Conservation (phyloP, 2,888 invertebrate species). For the Thyatira batis region DNA sequence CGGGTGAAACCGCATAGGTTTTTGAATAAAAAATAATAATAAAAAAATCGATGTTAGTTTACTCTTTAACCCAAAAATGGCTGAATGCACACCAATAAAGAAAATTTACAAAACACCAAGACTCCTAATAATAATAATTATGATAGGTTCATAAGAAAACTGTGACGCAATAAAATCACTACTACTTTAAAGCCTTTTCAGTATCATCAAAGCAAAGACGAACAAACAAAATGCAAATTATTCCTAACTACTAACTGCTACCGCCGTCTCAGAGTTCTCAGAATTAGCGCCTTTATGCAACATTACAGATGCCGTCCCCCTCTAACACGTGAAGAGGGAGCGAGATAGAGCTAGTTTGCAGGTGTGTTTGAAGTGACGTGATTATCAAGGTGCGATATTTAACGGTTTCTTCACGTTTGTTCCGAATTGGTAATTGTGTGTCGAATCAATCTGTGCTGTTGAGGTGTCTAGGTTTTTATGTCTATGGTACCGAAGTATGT, state of each 20-base stretch:
- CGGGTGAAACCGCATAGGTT: too few relatives aligned
- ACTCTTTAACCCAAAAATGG: too few relatives aligned
- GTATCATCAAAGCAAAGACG: conserved; percentile 5
- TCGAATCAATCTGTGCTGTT: background rate
- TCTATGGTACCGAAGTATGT: too few relatives aligned
- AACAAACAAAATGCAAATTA: conserved; percentile 23
- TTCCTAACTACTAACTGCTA: conserved; percentile 16
- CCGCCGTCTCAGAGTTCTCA: conserved; percentile 42
- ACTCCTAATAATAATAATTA: too few relatives aligned
- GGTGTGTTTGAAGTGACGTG: conserved; percentile 47
- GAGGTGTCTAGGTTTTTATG: background rate
- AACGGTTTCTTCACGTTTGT: conserved; percentile 46
- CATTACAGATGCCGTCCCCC: conserved; percentile 31
- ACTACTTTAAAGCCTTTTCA: conserved; percentile 8
- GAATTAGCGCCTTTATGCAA: conserved; percentile 60
- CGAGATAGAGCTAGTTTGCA: conserved; percentile 38
- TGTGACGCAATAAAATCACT: background rate
- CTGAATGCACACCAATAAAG: too few relatives aligned
- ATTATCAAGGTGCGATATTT: conserved; percentile 63
- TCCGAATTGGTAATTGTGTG: conserved; percentile 4
- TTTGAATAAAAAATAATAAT: too few relatives aligned
- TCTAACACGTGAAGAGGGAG: conserved; percentile 19
- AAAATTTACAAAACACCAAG: too few relatives aligned
- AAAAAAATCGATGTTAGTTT: too few relatives aligned
- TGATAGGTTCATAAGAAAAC: too few relatives aligned